Percentiles rank a stretch among this genome's conserved stretches.
These are phyloP conservation scores for Heterocephalus glaber DNA, from an alignment of 2,113 vertebrate species.

Conservation along the genomic window DNA sequence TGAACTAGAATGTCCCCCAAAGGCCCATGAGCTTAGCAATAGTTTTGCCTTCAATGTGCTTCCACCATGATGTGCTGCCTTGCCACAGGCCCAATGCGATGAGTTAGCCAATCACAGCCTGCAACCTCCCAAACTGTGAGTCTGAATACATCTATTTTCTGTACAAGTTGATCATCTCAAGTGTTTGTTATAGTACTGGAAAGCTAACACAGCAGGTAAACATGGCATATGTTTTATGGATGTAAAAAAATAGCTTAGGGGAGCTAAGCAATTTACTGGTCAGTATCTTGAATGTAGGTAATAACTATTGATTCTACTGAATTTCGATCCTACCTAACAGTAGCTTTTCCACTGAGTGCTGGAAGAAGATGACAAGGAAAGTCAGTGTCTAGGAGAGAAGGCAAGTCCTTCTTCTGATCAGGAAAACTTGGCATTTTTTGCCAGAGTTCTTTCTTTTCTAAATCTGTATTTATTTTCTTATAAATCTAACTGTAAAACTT, in stretches of 20 bases:
- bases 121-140: neutral
- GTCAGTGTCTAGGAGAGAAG: neutral
- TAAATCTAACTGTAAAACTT: neutral
- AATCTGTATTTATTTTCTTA: neutral
- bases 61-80: neutral
- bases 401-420: neutral
- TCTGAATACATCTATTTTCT: neutral
- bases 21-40: neutral
- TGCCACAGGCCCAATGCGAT: neutral
- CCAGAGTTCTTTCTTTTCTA: neutral
- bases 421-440: neutral
- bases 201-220: neutral
- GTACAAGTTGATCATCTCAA: neutral
- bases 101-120: neutral
- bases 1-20: neutral
- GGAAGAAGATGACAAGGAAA: neutral
- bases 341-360: neutral
- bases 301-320: neutral
- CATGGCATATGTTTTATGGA: neutral
- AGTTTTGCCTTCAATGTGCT: neutral
- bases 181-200: neutral
- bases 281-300: neutral
- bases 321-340: fast-evolving
- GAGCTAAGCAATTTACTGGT: neutral
- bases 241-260: neutral